Base-by-base conservation (phyloP, 1,140 invertebrate species). In the Drosophila obscura region DNA sequence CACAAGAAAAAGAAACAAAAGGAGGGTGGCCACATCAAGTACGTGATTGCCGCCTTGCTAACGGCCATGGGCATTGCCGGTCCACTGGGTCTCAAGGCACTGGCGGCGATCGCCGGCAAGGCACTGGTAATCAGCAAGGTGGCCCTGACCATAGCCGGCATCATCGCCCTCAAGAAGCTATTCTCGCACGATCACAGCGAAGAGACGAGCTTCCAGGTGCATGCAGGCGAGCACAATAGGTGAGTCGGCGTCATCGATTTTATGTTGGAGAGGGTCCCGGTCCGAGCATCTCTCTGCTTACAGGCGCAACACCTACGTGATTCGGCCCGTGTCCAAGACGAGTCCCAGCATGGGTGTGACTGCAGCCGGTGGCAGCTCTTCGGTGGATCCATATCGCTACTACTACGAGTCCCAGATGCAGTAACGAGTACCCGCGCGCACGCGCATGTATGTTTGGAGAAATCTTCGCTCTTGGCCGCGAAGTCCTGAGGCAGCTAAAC, bases 81-180 rank as follows among this genome's bases (percentile, higher is more conserved):
- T 16, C 93, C 93, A 0, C 52, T 93, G 57, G 92, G 93, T 4
- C 90, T 95, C 61, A 95, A 95, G 92, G 94, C 94, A 5, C 88
- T 95, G 63, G 94, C 94, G 41, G 92, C 94, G 5, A 94, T 95
- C 58, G 94, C 94, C 15, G 94, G 94, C 19, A 95, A 95, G 90
- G 94, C 95, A 2, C 90, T 95, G 24, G 93, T 95, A 52, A 94
- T 94, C 65, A 95, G 94, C 90, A 95, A 95, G 80, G 93, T 95
- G 45, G 94, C 95, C 0, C 87, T 95, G 41, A 94, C 95, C 49
- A 95, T 95, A 63, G 94, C 94, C 50, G 94, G 94, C 43, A 94
- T 95, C 41, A 94, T 95, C 65, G 94, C 94, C 24, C 92, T 95
- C 26, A 95, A 95, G 92, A 95, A 95, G 85, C 92, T 95, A 62